Percentiles rank a stretch among this genome's conserved stretches.
Evolutionary conservation across 2,888 invertebrate genomes (phyloP).

Genomic region (Tenthredo scrophulariae): DNA sequence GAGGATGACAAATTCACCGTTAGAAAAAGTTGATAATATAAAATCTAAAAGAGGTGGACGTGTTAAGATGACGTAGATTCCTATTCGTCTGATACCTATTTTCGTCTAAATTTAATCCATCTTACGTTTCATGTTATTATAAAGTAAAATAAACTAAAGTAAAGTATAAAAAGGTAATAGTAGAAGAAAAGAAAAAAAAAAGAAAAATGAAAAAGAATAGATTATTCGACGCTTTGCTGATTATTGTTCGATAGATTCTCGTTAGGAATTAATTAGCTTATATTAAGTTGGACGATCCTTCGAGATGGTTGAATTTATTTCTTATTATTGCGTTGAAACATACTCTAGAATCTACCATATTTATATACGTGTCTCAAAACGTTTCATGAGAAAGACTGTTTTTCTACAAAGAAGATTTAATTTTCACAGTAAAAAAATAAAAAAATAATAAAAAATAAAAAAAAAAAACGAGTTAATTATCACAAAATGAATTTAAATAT

Average conservation of each 20-base stretch:
- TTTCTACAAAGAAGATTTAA: constrained; percentile 23
- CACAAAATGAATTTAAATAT: not conserved
- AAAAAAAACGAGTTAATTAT: not conserved
- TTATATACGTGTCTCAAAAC: constrained; percentile 35
- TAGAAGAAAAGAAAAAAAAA: not conserved
- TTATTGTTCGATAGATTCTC: constrained; percentile 42
- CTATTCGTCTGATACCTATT: not conserved
- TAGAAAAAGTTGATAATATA: constrained; percentile 11
- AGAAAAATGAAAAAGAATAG: not conserved
- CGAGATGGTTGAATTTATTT: constrained; percentile 17
- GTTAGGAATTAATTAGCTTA: constrained; percentile 43
- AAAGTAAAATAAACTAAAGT: not conserved
- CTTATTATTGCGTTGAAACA: not conserved
- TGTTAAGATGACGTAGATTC: constrained; percentile 3
- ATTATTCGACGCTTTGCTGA: constrained; percentile 21
- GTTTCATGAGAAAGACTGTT: constrained; percentile 23
- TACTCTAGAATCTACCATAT: not conserved
- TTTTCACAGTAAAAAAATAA: not conserved
- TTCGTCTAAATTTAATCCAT: not conserved
- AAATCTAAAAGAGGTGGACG: constrained; percentile 29
- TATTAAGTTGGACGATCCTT: constrained; percentile 43
- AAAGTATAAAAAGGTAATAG: not conserved
- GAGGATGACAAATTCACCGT: not conserved
- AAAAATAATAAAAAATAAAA: not conserved
- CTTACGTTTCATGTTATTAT: constrained; percentile 16